These are phyloP conservation scores for Ictidomys tridecemlineatus DNA, from an alignment of 2,113 vertebrate genomes.

Conservation along the genomic window DNA sequence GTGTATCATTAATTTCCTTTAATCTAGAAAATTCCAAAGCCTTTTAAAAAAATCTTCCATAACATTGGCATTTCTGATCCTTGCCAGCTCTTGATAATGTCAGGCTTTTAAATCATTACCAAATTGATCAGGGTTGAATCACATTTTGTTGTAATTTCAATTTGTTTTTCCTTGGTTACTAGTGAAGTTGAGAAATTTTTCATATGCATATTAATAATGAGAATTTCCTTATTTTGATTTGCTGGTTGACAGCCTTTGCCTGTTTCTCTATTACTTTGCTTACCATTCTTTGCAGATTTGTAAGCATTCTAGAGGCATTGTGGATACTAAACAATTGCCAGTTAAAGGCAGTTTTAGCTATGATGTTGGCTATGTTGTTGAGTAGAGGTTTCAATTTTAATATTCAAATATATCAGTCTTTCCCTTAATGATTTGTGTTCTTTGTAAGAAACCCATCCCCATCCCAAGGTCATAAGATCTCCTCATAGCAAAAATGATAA, in stretches of 20 bases:
- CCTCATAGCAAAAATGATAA: background rate
- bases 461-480: background rate
- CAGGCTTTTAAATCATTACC: slow-evolving; percentile 41
- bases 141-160: slow-evolving; percentile 4
- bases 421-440: background rate
- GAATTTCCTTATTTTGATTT: slow-evolving; percentile 26
- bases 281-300: background rate
- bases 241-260: background rate
- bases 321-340: background rate
- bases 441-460: slow-evolving; percentile 22
- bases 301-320: background rate
- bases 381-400: slow-evolving; percentile 9
- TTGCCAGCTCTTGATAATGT: slow-evolving; percentile 11
- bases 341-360: slow-evolving; percentile 15
- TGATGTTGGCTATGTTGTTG: background rate
- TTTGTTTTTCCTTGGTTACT: slow-evolving; percentile 30
- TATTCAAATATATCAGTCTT: slow-evolving; percentile 23
- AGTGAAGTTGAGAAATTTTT: background rate
- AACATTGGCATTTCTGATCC: slow-evolving; percentile 25
- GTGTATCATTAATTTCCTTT: background rate
- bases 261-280: background rate
- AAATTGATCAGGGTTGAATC: background rate
- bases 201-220: background rate
- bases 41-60: background rate
- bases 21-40: background rate